Base-by-base conservation (phyloP, 2,113 vertebrate species). In the Phocoena sinus region DNA sequence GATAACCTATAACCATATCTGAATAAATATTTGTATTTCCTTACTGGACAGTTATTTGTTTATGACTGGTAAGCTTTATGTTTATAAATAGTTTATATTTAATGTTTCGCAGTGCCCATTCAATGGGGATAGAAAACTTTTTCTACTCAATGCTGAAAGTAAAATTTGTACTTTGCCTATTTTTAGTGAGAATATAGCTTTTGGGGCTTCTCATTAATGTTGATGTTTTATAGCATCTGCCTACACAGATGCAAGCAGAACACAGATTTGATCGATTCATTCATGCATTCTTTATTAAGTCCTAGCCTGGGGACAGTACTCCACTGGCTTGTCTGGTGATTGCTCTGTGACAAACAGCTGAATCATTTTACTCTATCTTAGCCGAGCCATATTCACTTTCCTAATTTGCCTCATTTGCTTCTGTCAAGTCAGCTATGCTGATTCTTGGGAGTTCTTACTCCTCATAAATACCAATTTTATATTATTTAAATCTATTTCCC, bases 201-300 rank as follows among this genome's bases (percentile, higher is more conserved):
- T 95, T 58, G 23, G 26, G 31, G 7, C 23, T 96, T 95, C 86
- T 95, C 44, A 87, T 89, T 97, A 95, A 63, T 96, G 93, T 31
- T 90, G 93, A 92, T 95, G 82, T 62, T 97, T 96, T 95, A 97
- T 77, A 90, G 83, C 50, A 36, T 86, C 95, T 90, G 90, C 76
- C 87, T 96, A 53, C 90, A 85, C 28, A 85, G 73, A 88, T 96
- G 74, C 87, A 92, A 53, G 25, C 68, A 95, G 86, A 98, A 85
- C 76, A 89, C 86, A 97, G 97, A 97, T 95, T 88, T 81, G 56
- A 97, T 77, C 96, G 68, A 94, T 94, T 94, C 94, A 96, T 96
- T 97, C 92, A 41, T 23, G 41, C 36, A 70, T 76, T 73, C 63
- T 94, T 96, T 96, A 96, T 97, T 95, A 97, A 94, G 74, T 53